Percentiles rank a stretch among this genome's conserved stretches.
Evolutionary conservation across 2,797 vertebrate genomes (phyloP).

Genomic region (Paguma larvata): DNA sequence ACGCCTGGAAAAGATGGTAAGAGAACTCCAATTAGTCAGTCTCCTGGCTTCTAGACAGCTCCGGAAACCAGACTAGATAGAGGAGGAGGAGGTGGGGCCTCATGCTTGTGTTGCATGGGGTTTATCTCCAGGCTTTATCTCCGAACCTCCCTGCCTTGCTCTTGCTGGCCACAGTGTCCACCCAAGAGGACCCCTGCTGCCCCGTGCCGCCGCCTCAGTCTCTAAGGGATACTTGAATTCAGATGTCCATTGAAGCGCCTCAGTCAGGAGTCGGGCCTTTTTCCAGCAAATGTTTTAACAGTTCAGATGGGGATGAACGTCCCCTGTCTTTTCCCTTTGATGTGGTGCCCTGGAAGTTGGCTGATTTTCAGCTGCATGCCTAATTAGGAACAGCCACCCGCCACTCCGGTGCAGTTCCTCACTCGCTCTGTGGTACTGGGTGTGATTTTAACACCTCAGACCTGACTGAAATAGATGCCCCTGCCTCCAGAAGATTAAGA

Average conservation of each 20-base stretch:
- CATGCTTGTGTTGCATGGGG: not conserved
- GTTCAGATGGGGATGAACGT: conserved; percentile 3
- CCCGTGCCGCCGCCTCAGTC: not conserved
- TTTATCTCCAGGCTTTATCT: not conserved
- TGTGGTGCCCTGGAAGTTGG: not conserved
- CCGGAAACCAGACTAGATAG: conserved; percentile 34
- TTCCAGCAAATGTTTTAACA: conserved; percentile 19
- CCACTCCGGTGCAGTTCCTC: not conserved
- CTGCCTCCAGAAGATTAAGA: conserved; percentile 7
- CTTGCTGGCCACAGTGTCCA: not conserved
- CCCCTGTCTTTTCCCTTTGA: not conserved
- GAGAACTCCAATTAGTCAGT: conserved; percentile 44
- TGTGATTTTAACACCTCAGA: conserved; percentile 54
- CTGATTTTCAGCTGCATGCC: not conserved
- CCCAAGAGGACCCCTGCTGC: not conserved
- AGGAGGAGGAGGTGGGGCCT: not conserved
- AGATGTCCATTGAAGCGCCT: not conserved
- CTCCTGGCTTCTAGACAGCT: conserved; percentile 61
- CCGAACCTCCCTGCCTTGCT: not conserved
- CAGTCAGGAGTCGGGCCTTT: not conserved
- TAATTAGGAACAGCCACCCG: not conserved
- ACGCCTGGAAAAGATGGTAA: conserved; percentile 3
- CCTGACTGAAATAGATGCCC: not conserved
- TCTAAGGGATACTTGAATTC: conserved; percentile 45
- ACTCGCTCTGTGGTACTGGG: not conserved